These are phyloP conservation scores for Lysiphlebus fabarum DNA, from an alignment of 1,140 invertebrate genomes.

Conservation along the genomic window DNA sequence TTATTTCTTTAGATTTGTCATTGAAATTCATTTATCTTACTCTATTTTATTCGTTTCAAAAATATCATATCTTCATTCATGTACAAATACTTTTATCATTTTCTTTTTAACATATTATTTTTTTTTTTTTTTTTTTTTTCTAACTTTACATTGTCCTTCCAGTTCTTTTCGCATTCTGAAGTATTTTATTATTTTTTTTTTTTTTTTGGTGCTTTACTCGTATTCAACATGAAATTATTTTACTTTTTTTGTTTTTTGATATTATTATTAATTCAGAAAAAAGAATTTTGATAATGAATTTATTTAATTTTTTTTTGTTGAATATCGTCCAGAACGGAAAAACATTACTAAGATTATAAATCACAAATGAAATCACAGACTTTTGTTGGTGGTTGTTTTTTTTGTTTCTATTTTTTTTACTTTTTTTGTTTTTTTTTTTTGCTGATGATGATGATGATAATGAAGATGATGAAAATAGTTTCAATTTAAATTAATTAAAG, in stretches of 20 bases:
- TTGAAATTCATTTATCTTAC: not conserved
- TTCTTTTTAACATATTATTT: too few relatives aligned
- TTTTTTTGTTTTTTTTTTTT: slow-evolving; percentile 14
- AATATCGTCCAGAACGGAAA: slow-evolving; percentile 43
- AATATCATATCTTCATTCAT: slow-evolving; percentile 1
- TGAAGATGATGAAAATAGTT: slow-evolving; percentile 36
- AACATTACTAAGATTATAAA: slow-evolving; percentile 54
- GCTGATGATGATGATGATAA: slow-evolving; percentile 17
- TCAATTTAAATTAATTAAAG: too few relatives aligned
- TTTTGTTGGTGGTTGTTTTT: slow-evolving; percentile 51
- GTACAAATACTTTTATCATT: too few relatives aligned
- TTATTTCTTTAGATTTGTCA: not conserved
- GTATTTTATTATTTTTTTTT: too few relatives aligned
- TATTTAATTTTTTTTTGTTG: slow-evolving; percentile 12
- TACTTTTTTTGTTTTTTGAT: slow-evolving; percentile 8
- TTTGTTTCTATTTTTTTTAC: slow-evolving; percentile 10
- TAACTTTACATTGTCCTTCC: too few relatives aligned
- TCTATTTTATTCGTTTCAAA: slow-evolving; percentile 14
- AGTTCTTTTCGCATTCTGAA: too few relatives aligned
- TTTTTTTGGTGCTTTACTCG: too few relatives aligned
- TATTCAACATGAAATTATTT: not conserved
- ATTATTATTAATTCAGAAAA: slow-evolving; percentile 21
- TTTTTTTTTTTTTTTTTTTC: too few relatives aligned
- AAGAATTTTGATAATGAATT: slow-evolving; percentile 16
- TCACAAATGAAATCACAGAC: slow-evolving; percentile 59